These are phyloP conservation scores for Thymelicus acteon DNA, from an alignment of 2,888 invertebrate species.

Conservation along the genomic window DNA sequence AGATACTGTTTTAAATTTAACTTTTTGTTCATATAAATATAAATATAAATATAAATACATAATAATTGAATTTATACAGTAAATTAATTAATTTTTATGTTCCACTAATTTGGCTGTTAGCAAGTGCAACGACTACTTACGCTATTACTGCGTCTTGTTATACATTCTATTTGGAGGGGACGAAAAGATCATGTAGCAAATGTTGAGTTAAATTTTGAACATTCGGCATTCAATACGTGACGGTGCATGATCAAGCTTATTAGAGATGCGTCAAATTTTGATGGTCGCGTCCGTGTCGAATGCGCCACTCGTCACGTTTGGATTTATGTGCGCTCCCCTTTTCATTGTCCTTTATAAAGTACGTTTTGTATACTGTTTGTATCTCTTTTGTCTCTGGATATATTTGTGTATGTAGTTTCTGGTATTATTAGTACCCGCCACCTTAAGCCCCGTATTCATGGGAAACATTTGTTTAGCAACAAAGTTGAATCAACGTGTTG, in stretches of 20 bases:
- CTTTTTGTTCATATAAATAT: no score
- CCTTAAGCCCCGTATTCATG: no score
- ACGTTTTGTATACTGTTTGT: conserved; percentile 51
- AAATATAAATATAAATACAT: no score
- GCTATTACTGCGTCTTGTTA: neutral
- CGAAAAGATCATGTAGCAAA: conserved; percentile 54
- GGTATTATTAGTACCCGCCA: no score
- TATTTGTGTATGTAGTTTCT: conserved; percentile 10
- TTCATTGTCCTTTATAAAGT: conserved; percentile 55
- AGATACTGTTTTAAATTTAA: no score
- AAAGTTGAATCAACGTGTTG: no score
- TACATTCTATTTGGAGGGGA: conserved; percentile 4
- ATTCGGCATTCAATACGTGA: conserved; percentile 75
- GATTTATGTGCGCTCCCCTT: conserved; percentile 59
- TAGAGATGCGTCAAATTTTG: conserved; percentile 72
- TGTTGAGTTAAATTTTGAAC: conserved; percentile 70
- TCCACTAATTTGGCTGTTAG: no score
- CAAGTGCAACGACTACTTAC: neutral
- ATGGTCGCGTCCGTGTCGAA: conserved; percentile 55
- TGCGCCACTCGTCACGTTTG: conserved; percentile 73
- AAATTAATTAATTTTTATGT: no score
- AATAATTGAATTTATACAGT: neutral
- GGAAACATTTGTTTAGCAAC: no score
- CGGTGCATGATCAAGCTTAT: conserved; percentile 79
- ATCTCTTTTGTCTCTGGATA: conserved; percentile 42